Conservation (phyloP, 2,888 invertebrate species). For the Eumerus sabulonum region DNA sequence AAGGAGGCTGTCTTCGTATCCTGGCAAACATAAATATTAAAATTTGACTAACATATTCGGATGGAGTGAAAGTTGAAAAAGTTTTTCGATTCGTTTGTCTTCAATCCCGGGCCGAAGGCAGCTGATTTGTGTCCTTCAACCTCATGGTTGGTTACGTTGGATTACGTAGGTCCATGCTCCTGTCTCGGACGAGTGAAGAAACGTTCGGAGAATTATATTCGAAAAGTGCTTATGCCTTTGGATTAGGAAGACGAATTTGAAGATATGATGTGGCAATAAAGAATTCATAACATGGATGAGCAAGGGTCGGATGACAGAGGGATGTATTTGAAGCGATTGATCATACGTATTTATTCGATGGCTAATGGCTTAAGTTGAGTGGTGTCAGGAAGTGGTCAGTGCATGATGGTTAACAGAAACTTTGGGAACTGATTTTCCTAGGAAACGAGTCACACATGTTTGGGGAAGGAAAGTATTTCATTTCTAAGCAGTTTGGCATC, state of each 20-base stretch:
- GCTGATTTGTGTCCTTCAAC: background rate
- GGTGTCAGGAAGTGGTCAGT: too few species aligned
- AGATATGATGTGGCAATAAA: slow-evolving; percentile 21
- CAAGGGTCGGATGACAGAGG: too few species aligned
- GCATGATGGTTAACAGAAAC: too few species aligned
- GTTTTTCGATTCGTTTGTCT: slow-evolving; percentile 24
- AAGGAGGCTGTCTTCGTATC: too few species aligned
- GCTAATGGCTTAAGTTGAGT: too few species aligned
- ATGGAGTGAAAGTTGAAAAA: slow-evolving; percentile 51
- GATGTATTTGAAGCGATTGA: too few species aligned
- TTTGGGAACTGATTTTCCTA: too few species aligned
- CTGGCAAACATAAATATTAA: slow-evolving; percentile 58
- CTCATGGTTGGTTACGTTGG: background rate
- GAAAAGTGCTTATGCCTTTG: slow-evolving; percentile 6
- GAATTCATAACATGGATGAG: slow-evolving; percentile 27
- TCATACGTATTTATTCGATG: too few species aligned
- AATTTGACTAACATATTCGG: slow-evolving; percentile 60
- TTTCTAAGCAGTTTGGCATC: too few species aligned
- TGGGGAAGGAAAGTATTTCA: too few species aligned
- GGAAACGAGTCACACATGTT: too few species aligned
- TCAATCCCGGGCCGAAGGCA: slow-evolving; percentile 34
- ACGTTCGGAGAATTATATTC: slow-evolving; percentile 30
- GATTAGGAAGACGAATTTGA: slow-evolving; percentile 9
- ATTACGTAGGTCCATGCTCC: too few species aligned
- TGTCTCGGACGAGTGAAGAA: background rate